Evolutionary conservation across 2,888 invertebrate species (phyloP), one percentile per base, ranked within the genome.

Genomic region (Drosophila picticornis): DNA sequence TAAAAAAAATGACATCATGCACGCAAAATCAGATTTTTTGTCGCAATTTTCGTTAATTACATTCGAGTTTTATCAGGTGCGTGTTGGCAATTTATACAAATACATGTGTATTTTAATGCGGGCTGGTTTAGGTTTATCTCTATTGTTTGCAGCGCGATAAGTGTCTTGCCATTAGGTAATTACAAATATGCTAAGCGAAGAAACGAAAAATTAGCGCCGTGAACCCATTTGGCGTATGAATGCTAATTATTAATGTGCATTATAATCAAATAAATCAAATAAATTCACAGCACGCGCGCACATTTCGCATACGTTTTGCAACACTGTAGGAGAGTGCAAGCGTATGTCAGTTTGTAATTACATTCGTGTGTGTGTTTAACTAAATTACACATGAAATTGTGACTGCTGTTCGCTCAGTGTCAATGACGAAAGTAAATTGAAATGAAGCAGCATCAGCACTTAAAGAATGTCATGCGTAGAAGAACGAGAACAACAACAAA

Each of bases 81-180:
- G 65, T 72, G 72, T 46, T 66, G 68, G 67, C 56, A 77, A 58
- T 67, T 36, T 65, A 51, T 4, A 58, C 22, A 46, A 32, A 40
- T 16, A 25, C 4, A 32, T 48, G 25, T 38, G 25, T 67, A 25
- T 19, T 43, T 36, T 48, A 70, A 56, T 59, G 11, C 55, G 46
- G 34, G n/a, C 43, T 22, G 56, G 43, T 64, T 83, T 73, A 46
- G 83, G 82, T 79, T 87, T 89, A 87, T 87, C 89, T 80, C 38
- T 61, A 62, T 59, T 77, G 70, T 85, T 85, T 80, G 88, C 63
- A 75, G 34, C 65, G 64, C 75, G 87, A 88, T 84, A 84, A 84
- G 76, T 63, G 55, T 13, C 40, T 58, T 60, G 60, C 34, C 61
- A 66, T 81, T 78, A 81, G 81, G 75, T 84, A 84, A 84, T 88